Evolutionary conservation across 2,888 invertebrate species (phyloP), one percentile per base, ranked within the genome.

Genomic region (Conus canariensis): DNA sequence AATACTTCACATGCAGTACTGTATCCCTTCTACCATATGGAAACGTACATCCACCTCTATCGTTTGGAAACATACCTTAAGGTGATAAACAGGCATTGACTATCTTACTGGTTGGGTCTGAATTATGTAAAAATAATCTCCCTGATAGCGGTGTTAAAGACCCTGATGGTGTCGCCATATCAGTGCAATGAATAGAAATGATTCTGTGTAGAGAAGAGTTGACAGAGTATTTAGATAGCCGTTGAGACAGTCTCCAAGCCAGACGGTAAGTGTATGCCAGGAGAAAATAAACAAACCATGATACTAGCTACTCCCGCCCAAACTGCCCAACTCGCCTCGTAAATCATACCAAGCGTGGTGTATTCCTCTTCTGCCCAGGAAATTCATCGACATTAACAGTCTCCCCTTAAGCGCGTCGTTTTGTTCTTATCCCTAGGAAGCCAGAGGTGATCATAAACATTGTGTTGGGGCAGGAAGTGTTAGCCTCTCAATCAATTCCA

Each of bases 401-500:
- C 82, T 83, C 82, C 56, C 58, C 58, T 83, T 83, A 83, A 58
- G 12, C 58, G 22, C 82, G 58, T 12, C 82, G 58, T 83, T 83
- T 83, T 58, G 82, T 22, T 83, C 58, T 83, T 83, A 83, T 83
- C 82, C 82, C 3, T 12, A 19, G 9, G 56, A 8, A 16, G 82
- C 56, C 82, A 83, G 82, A 58, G 56, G 82, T 25, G 22, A 19
- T 83, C 82, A 83, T 83, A 58, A 83, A 83, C 19, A 83, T 56
- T 58, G 82, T 83, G 8, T 56, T 16, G 82, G 56, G 82, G 58
- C 56, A 56, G 56, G 19, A 83, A 56, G 82, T 56, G 82, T 83
- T 83, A 58, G 7, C 58, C 58, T 83, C 82, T 83, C 82, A 58
- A 83, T 83, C 82, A 83, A 83, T 83, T 58, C 56, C 58, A 58